Conservation (phyloP, 2,797 vertebrate species). For the Pseudomugil gertrudae region DNA sequence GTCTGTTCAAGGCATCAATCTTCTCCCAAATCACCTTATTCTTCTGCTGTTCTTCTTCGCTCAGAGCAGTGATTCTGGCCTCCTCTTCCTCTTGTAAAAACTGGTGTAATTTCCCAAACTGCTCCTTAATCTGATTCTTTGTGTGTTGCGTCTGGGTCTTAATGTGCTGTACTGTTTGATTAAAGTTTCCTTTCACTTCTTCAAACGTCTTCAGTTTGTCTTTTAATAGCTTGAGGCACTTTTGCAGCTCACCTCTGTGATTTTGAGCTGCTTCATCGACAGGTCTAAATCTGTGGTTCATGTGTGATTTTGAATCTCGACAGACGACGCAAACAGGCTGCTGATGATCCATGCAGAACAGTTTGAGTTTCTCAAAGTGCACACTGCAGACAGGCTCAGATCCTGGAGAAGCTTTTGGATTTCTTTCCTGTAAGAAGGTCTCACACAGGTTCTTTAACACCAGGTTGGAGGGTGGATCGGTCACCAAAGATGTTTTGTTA, state of each 20-base stretch:
- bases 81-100: conserved; percentile 30
- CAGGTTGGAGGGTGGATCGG: conserved; percentile 11
- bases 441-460: conserved; percentile 22
- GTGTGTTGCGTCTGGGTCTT: conserved; percentile 2
- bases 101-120: conserved; percentile 10
- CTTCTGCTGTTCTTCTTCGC: conserved; percentile 11
- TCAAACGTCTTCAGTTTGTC: conserved; percentile 4
- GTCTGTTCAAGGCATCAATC: conserved; percentile 17
- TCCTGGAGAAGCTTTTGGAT: background rate
- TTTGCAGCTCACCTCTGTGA: background rate
- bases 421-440: background rate
- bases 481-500: background rate
- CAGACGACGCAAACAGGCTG: conserved; percentile 19
- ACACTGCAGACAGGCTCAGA: conserved; percentile 2
- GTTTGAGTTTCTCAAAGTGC: no score
- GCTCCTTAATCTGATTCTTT: conserved; percentile 16
- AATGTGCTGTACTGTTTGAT: conserved; percentile 7
- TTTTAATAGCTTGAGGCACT: background rate
- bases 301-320: conserved; percentile 15
- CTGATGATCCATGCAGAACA: no score
- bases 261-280: background rate
- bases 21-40: conserved; percentile 17
- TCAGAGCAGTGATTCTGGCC: conserved; percentile 8
- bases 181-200: background rate
- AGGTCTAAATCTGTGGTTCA: conserved; percentile 8